Evolutionary conservation across 1,140 invertebrate species (phyloP).

Genomic region (Orchestia grillus): DNA sequence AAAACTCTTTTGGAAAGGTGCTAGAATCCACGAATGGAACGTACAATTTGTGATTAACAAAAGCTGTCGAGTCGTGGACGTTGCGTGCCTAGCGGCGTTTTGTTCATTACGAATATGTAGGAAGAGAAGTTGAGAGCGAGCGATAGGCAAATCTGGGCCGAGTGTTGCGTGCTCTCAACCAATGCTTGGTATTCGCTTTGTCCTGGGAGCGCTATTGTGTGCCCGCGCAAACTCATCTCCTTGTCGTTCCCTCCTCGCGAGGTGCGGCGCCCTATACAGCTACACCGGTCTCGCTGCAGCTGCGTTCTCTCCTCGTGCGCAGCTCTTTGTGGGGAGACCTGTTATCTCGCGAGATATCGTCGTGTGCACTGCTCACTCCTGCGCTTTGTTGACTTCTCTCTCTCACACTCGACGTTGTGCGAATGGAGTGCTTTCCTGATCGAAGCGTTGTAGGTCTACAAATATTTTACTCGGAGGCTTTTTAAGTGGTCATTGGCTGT

Average conservation of each 20-base stretch:
- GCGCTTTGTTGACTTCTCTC: neutral
- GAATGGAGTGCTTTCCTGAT: neutral
- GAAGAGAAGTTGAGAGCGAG: neutral
- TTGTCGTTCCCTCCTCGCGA: constrained; percentile 34
- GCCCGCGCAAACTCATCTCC: constrained; percentile 36
- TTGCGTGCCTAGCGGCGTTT: neutral
- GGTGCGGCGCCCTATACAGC: neutral
- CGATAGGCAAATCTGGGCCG: constrained; percentile 34
- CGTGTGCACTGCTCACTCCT: neutral
- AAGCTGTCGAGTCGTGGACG: neutral
- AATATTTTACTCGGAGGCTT: neutral
- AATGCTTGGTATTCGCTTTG: constrained; percentile 39
- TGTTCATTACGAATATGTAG: neutral
- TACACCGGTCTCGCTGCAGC: neutral
- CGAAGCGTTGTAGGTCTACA: neutral
- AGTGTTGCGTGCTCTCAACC: constrained; percentile 30
- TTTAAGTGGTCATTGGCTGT: neutral
- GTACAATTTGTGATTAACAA: neutral
- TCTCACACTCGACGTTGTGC: neutral
- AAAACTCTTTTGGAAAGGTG: neutral
- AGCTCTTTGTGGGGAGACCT: neutral
- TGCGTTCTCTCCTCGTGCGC: neutral
- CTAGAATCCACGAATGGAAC: neutral
- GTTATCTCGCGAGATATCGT: neutral
- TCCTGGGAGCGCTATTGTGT: constrained; percentile 43